Evolutionary conservation across 1,140 invertebrate genomes (phyloP).

Genomic region (Fopius arisanus): DNA sequence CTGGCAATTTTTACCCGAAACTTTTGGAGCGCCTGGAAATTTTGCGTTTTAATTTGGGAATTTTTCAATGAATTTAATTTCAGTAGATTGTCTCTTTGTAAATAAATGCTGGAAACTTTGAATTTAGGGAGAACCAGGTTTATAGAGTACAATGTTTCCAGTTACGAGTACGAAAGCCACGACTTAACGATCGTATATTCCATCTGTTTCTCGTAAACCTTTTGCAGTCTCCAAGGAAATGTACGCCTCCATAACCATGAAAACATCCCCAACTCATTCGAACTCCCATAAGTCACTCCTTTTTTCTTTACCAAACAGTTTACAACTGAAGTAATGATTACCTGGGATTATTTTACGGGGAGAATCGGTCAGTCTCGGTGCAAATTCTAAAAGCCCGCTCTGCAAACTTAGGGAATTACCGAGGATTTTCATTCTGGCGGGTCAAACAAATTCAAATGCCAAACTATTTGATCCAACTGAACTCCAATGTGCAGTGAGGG

Average conservation of each 20-base stretch:
- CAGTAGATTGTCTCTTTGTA: too few species aligned
- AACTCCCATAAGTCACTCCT: neutral
- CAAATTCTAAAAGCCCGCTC: neutral
- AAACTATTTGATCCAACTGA: neutral
- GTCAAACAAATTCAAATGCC: neutral
- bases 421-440: neutral
- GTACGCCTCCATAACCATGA: neutral
- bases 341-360: neutral
- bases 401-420: neutral
- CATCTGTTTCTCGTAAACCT: constrained; percentile 28
- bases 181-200: constrained; percentile 18
- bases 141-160: neutral
- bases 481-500: neutral
- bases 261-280: neutral
- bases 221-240: neutral
- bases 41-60: too few species aligned
- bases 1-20: too few species aligned
- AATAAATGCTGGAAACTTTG: too few species aligned
- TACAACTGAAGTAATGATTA: neutral
- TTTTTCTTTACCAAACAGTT: neutral
- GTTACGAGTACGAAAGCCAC: neutral
- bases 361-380: neutral
- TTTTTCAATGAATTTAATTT: too few species aligned
- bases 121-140: neutral
- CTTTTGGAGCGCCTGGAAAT: too few species aligned